A percentile compares a stretch with the other conserved stretches of the same genome.
These are phyloP conservation scores for Polyploca ridens DNA, from an alignment of 2,888 invertebrate genomes.

Conservation along the genomic window DNA sequence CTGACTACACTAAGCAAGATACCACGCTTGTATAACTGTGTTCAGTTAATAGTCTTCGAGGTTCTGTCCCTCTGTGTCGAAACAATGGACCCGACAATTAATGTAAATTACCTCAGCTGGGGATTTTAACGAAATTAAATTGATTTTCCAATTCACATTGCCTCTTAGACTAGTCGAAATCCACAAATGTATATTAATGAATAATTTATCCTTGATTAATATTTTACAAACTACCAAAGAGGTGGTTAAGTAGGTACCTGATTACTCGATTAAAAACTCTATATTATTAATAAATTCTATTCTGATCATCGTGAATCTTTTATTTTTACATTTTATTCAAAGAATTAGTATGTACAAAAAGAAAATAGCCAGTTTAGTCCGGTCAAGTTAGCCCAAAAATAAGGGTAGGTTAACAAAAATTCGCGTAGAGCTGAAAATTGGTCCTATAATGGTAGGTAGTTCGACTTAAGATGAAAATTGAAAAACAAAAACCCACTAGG, in stretches of 20 bases:
- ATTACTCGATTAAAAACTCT: too few relatives aligned
- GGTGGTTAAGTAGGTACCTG: background rate
- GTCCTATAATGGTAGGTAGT: too few relatives aligned
- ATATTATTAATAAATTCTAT: too few relatives aligned
- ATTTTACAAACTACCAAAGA: background rate
- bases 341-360: too few relatives aligned
- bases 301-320: too few relatives aligned
- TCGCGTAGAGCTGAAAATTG: too few relatives aligned
- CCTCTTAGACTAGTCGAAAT: slow-evolving; percentile 30
- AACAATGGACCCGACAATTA: slow-evolving; percentile 64
- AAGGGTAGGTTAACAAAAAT: too few relatives aligned
- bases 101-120: slow-evolving; percentile 72
- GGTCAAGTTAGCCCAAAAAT: too few relatives aligned
- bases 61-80: slow-evolving; percentile 36
- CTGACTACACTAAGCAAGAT: background rate
- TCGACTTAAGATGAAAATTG: too few relatives aligned
- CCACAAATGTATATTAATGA: slow-evolving; percentile 18
- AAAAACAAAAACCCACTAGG: too few relatives aligned
- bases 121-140: slow-evolving; percentile 63
- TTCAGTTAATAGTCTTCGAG: slow-evolving; percentile 52
- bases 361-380: too few relatives aligned
- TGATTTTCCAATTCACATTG: slow-evolving; percentile 58
- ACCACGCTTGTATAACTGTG: slow-evolving; percentile 6
- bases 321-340: too few relatives aligned
- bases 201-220: background rate